Base-by-base conservation (phyloP, 2,113 vertebrate genomes). In the Nesogale talazaci region DNA sequence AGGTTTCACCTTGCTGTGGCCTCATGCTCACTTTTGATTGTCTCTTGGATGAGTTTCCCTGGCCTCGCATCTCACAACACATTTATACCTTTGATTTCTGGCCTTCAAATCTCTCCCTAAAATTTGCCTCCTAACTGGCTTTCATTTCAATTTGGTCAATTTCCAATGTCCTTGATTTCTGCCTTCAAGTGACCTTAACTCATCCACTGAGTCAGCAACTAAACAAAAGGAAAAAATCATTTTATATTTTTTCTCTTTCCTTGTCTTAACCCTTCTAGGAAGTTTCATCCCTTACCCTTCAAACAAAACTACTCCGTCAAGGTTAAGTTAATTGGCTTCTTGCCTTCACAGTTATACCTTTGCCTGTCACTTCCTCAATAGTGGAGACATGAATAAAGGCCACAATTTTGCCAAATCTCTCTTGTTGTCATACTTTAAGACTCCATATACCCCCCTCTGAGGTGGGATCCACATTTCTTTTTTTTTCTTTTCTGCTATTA, bases 51-150 rank as follows among this genome's bases (percentile, higher is more conserved):
- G 27, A 69, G 9, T 52, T 69, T 67, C 29, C 74, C 8, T 36
- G 46, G 20, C 6, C 19, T 88, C 29, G 84, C 19, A 34, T 77
- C 15, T 22, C 88, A 72, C 2, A 12, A 52, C 6, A 12, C 20
- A 65, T 4, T 2, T 20, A 82, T 10, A 38, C 20, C 57, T 94
- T 84, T 87, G 12, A 42, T 85, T 76, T 61, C 65, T 6, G 88
- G 22, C 10, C 25, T 38, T 63, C 75, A 81, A 83, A 59, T 81
- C 31, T 59, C 72, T 76, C 36, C 27, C 78, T 59, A 12, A 85
- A 70, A 83, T 29, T 3, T 75, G 61, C 23, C 79, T 46, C 40
- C 79, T 93, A 81, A 92, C 89, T 87, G 46, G 52, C 31, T n/a
- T 65, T 88, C 34, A 52, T 81, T 36, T 75, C 46, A 56, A 69